These are phyloP conservation scores for Pimephales promelas DNA, from an alignment of 2,113 vertebrate species.

Conservation along the genomic window DNA sequence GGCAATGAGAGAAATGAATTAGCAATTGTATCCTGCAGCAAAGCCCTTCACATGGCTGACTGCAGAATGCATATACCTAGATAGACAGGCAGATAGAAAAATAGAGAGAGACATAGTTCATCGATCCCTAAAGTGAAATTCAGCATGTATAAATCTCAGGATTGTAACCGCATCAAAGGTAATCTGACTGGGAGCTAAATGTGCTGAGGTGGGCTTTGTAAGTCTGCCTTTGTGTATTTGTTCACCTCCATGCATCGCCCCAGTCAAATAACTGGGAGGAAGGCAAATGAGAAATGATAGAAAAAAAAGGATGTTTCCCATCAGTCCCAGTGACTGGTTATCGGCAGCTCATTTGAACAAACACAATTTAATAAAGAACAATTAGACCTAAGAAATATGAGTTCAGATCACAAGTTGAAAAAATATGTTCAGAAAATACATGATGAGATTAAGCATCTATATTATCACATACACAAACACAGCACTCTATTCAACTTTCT, in stretches of 20 bases:
- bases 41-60: conserved; percentile 25
- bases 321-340: not conserved
- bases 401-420: not conserved
- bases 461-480: not conserved
- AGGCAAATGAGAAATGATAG: not conserved
- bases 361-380: not conserved
- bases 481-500: not conserved
- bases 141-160: conserved; percentile 36
- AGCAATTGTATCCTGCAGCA: not conserved
- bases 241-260: not conserved
- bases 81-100: conserved; percentile 27
- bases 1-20: conserved; percentile 29
- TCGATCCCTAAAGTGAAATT: conserved; percentile 36
- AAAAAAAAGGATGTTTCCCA: not conserved
- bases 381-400: not conserved
- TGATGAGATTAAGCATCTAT: not conserved
- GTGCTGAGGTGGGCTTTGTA: conserved; percentile 27
- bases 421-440: not conserved
- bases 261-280: not conserved
- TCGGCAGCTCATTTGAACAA: conserved; percentile 6
- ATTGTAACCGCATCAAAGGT: conserved; percentile 20
- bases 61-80: not conserved
- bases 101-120: conserved; percentile 16
- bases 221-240: not conserved
- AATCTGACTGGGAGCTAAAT: conserved; percentile 27